Evolutionary conservation across 2,797 vertebrate genomes (phyloP), one percentile per base, ranked within the genome.

Genomic region (Artibeus jamaicensis): DNA sequence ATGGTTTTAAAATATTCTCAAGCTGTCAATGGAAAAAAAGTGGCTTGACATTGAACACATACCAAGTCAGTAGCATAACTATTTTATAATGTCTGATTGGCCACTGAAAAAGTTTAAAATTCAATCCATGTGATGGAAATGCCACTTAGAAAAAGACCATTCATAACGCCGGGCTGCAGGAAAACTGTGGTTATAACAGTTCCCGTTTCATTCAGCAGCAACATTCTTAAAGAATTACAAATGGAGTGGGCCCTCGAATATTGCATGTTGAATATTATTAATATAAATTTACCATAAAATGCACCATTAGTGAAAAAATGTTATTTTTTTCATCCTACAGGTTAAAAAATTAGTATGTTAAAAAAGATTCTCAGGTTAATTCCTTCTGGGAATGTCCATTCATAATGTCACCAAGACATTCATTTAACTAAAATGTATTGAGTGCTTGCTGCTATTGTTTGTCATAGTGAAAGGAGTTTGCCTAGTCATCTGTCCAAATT

Each of bases 51-150:
- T 4, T 97, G 96, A 97, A 96, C 95, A 96, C 89, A 96, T 95
- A 97, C 97, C 95, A 97, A 97, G 67, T 97, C 95, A 97, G 97
- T 96, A 97, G 97, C 97, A 96, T 95, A 97, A 93, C 94, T 90
- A 95, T 96, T 97, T 98, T 97, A 97, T 88, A 97, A 96, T 93
- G 94, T 93, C 93, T 97, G 96, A 97, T 95, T 96, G 95, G 82
- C 76, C 93, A 96, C 6, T 97, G 95, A 92, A 96, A 96, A 94
- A 94, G 68, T 86, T 95, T 95, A 97, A 96, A 98, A 97, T 96
- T 98, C 96, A 97, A 96, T 96, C 97, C 96, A 95, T 97, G 94
- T 96, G 96, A 98, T 89, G 93, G 95, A 97, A 97, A 97, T 81
- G 83, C 50, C 67, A 96, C 86, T 97, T 84, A 89, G 83, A 96